Conservation (phyloP, 2,888 invertebrate genomes). For the Mythimna impura region DNA sequence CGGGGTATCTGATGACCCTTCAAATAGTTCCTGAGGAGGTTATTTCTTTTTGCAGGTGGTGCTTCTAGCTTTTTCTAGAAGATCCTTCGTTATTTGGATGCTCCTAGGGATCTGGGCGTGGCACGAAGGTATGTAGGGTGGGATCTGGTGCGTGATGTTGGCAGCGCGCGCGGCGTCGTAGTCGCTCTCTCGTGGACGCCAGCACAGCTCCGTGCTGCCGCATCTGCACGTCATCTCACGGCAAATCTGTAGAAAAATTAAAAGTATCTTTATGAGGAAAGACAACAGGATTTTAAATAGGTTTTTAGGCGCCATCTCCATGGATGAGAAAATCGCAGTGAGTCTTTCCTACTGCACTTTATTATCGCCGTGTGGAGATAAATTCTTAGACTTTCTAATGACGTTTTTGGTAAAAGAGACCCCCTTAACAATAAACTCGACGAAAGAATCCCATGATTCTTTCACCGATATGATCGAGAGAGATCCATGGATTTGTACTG, state of each 20-base stretch:
- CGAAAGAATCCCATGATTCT: too few relatives aligned
- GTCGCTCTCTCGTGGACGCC: conserved; percentile 80
- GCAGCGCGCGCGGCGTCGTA: conserved; percentile 79
- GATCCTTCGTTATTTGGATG: conserved; percentile 75
- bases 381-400: too few relatives aligned
- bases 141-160: conserved; percentile 79
- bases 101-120: conserved; percentile 75
- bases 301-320: background rate
- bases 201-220: conserved; percentile 79
- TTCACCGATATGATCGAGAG: too few relatives aligned
- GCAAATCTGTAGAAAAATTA: conserved; percentile 75
- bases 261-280: background rate
- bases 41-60: background rate
- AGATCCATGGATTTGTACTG: too few relatives aligned
- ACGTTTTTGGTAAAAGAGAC: too few relatives aligned
- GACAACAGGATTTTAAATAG: too few relatives aligned
- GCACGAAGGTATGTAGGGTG: conserved; percentile 72
- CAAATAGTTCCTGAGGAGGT: background rate
- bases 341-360: background rate
- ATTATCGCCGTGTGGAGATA: background rate
- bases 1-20: background rate
- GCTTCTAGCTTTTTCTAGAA: conserved; percentile 45
- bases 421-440: too few relatives aligned
- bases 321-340: background rate
- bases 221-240: conserved; percentile 83